phyloP scores from a whole-genome alignment of 2,888 invertebrate species.

The Drosophila fungiperda region DNA sequence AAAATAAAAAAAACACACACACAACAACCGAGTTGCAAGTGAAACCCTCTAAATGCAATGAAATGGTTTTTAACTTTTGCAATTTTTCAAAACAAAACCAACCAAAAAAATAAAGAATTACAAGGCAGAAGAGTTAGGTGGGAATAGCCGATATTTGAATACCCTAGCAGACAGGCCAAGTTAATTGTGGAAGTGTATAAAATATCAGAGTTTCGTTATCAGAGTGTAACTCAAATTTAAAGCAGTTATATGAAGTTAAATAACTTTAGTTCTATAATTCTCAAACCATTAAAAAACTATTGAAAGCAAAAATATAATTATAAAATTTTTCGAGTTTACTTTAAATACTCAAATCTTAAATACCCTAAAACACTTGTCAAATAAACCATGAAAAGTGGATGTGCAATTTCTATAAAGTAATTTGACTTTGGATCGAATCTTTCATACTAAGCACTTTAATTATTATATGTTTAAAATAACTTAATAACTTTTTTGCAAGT shows the following conservation, averaged over 20 bases:
- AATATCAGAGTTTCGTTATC: too few species aligned
- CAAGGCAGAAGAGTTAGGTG: neutral
- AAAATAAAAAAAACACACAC: neutral
- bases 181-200: neutral
- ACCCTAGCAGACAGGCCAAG: neutral
- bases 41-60: constrained; percentile 79
- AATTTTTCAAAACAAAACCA: constrained; percentile 66
- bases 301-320: neutral
- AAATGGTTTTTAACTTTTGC: constrained; percentile 78
- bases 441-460: neutral
- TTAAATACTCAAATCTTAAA: fast-evolving
- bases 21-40: constrained; percentile 52
- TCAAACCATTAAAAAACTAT: neutral
- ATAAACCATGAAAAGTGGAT: neutral
- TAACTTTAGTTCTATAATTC: neutral
- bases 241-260: too few species aligned
- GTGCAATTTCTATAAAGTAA: neutral
- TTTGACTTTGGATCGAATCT: neutral
- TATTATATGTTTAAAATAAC: neutral
- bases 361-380: neutral
- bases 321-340: neutral
- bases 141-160: constrained; percentile 1
- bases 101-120: constrained; percentile 13
- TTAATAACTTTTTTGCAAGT: neutral
- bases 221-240: neutral